Evolutionary conservation across 2,888 invertebrate species (phyloP).

Genomic region (Epistrophe eligans): DNA sequence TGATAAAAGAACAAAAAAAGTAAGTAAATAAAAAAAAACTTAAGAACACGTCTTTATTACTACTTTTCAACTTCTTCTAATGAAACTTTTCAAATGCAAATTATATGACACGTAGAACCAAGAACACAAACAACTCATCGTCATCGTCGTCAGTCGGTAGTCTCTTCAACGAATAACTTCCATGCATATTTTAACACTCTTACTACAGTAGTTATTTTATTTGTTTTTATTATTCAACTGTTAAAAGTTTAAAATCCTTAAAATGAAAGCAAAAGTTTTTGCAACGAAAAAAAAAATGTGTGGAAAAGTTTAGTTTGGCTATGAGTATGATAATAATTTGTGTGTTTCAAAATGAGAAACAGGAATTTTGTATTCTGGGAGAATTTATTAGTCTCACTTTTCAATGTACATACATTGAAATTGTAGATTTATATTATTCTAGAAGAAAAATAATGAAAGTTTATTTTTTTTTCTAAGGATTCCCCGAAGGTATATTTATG

Average conservation of each 20-base stretch:
- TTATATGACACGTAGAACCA: neutral
- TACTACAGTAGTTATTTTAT: neutral
- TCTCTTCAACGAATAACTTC: conserved; percentile 3
- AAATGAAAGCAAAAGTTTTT: neutral
- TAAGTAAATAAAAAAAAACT: neutral
- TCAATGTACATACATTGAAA: conserved; percentile 17
- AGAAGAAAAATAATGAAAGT: neutral
- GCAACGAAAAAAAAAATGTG: too few species aligned
- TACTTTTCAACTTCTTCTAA: neutral
- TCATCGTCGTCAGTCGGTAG: neutral
- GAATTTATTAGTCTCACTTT: conserved; percentile 21
- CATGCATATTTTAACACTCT: conserved; percentile 25
- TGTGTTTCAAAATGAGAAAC: neutral
- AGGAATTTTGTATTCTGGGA: neutral
- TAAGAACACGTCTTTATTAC: conserved; percentile 1
- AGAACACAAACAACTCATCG: neutral
- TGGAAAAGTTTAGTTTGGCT: too few species aligned
- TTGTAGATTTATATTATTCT: neutral
- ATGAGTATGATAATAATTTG: conserved; percentile 9
- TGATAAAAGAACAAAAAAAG: neutral
- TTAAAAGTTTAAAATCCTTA: conserved; percentile 9
- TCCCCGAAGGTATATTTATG: neutral
- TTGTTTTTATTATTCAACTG: neutral
- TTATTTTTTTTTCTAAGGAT: neutral
- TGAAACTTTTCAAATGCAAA: conserved; percentile 4